Evolutionary conservation across 2,888 invertebrate species (phyloP), one percentile per base, ranked within the genome.

Genomic region (Yponomeuta malinellus): DNA sequence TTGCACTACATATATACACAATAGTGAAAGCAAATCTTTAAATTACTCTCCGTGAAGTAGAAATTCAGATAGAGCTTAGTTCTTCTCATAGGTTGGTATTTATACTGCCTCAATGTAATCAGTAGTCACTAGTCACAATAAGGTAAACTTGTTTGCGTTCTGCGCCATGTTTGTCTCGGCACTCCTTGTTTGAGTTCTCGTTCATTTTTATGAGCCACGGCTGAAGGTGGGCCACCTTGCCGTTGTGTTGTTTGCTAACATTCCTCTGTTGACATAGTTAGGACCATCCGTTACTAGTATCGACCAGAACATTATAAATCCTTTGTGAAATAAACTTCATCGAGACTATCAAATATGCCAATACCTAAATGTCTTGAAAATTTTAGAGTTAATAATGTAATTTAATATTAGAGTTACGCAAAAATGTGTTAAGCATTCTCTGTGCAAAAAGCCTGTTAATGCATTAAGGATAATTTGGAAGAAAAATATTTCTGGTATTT

Each of bases 201-300:
- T 85, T 86, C 85, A 85, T 89, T 90, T 88, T 87, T 87, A 89
- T 89, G 90, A 91, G 84, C 89, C 90, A 91, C 87, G 88, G 85
- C 83, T 83, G 52, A 84, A 86, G 89, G 88, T 81, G 81, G 81
- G 86, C 15, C 52, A 59, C 52, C 52, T 59, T 12, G 77, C 83
- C 80, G 76, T 79, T 76, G 76, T 76, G 74, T 76, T 88, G 82
- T 89, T 89, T 87, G 83, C 82, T 83, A 81, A 78, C 77, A 74
- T 82, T 75, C 82, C 76, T 81, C 80, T 86, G 83, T 85, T 87
- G 85, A 78, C 81, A 37, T 48, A 63, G 69, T 68, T 37, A 48
- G 48, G 23, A 29, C 52, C 52, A 59, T 12, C 52, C 52, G 29
- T 52, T n/a, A 43, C 43, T 43, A 23, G 33, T 12, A 59, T 33